Percentiles rank a stretch among this genome's conserved stretches.
These are phyloP conservation scores for Cephus rjabovi DNA, from an alignment of 2,888 invertebrate species.

Conservation along the genomic window DNA sequence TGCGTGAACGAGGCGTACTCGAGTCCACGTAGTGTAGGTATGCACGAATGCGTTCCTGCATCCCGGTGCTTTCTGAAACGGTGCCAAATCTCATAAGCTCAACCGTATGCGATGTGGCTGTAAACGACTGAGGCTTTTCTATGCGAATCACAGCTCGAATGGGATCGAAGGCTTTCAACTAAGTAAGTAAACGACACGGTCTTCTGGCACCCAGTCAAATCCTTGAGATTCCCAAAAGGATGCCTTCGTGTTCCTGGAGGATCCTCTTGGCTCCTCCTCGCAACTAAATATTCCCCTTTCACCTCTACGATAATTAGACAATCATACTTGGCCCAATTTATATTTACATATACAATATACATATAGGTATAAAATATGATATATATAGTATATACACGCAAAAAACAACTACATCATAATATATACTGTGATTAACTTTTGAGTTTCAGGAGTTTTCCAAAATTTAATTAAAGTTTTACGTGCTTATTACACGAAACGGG, in stretches of 20 bases:
- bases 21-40: not conserved
- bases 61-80: not conserved
- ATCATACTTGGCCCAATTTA: not conserved
- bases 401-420: not conserved
- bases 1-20: not conserved
- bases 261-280: not conserved
- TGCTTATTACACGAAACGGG: not conserved
- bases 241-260: not conserved
- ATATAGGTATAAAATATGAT: not conserved
- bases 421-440: not conserved
- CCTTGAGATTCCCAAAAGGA: not conserved
- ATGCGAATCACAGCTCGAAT: conserved; percentile 8
- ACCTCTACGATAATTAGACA: not conserved
- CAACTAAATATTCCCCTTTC: not conserved
- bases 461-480: not conserved
- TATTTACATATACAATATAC: not conserved
- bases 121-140: conserved; percentile 3
- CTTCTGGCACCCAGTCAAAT: conserved; percentile 18
- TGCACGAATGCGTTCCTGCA: not conserved
- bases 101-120: not conserved
- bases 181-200: conserved; percentile 19
- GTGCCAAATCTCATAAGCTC: not conserved
- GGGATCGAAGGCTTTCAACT: conserved; percentile 13
- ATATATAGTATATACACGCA: too few species aligned
- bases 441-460: not conserved